Percentiles rank a stretch among this genome's conserved stretches.
These are phyloP conservation scores for Lytechinus pictus DNA, from an alignment of 35 echinoderm and acorn worm species.

Conservation along the genomic window DNA sequence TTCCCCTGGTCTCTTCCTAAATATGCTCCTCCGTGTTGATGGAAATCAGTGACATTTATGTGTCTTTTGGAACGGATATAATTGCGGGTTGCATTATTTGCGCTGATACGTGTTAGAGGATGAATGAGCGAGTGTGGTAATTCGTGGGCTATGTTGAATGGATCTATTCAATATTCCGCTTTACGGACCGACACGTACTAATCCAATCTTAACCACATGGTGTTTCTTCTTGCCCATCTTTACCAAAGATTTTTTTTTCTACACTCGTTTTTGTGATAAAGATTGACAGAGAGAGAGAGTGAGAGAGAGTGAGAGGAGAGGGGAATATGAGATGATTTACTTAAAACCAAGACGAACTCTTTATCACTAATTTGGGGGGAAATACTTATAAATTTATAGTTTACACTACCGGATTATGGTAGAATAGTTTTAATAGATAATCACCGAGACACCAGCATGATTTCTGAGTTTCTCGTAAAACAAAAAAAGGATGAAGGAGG, in stretches of 20 bases:
- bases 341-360: not conserved
- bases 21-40: no score
- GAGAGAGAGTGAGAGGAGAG: not conserved
- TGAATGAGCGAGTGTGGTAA: conserved; percentile 12
- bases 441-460: not conserved
- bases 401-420: not conserved
- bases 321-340: not conserved
- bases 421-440: no score
- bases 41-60: not conserved
- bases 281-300: not conserved
- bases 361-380: not conserved
- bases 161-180: not conserved
- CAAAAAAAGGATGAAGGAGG: not conserved
- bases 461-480: not conserved
- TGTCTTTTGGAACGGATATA: conserved; percentile 20
- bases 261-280: not conserved
- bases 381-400: not conserved
- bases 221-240: not conserved
- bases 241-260: not conserved
- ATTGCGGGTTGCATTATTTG: not conserved
- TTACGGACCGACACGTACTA: not conserved
- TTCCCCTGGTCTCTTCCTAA: not conserved
- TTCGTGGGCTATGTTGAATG: not conserved
- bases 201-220: not conserved
- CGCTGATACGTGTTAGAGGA: not conserved